Evolutionary conservation across 2,888 invertebrate species (phyloP).

Genomic region (Argyresthia albistria): DNA sequence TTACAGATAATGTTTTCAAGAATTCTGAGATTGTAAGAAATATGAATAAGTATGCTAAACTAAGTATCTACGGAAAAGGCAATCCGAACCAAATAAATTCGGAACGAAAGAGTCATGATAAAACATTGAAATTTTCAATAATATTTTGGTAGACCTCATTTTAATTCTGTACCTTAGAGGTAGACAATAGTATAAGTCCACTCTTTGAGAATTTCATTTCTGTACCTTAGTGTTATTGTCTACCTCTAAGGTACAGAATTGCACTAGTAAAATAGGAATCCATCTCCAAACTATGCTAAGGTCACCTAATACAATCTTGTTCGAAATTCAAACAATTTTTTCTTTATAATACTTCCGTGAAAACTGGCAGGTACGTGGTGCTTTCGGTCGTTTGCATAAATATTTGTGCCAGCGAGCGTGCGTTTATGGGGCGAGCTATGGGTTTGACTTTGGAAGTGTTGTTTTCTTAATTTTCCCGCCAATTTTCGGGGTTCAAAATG

Average conservation of each 20-base stretch:
- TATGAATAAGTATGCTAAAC: no score
- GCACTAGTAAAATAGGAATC: not conserved
- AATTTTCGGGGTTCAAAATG: constrained; percentile 60
- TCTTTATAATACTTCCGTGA: constrained; percentile 40
- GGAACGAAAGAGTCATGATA: not conserved
- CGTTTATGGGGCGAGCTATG: constrained; percentile 18
- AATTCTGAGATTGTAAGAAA: no score
- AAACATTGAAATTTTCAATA: not conserved
- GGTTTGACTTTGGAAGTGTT: constrained; percentile 39
- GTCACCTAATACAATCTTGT: constrained; percentile 28
- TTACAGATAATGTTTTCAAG: no score
- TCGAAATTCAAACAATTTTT: constrained; percentile 24
- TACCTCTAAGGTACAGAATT: no score
- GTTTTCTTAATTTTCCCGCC: constrained; percentile 63
- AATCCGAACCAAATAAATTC: not conserved
- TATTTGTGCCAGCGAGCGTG: constrained; percentile 26
- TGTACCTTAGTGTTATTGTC: no score
- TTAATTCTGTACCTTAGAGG: no score
- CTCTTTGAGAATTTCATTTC: no score
- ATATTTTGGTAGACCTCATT: not conserved
- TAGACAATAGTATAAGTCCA: no score
- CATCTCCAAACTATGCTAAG: constrained; percentile 25
- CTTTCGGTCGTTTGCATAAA: constrained; percentile 40
- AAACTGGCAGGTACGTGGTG: constrained; percentile 7
- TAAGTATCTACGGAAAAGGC: no score